Conservation (phyloP, 1,140 invertebrate genomes). For the Oryctes rhinoceros region DNA sequence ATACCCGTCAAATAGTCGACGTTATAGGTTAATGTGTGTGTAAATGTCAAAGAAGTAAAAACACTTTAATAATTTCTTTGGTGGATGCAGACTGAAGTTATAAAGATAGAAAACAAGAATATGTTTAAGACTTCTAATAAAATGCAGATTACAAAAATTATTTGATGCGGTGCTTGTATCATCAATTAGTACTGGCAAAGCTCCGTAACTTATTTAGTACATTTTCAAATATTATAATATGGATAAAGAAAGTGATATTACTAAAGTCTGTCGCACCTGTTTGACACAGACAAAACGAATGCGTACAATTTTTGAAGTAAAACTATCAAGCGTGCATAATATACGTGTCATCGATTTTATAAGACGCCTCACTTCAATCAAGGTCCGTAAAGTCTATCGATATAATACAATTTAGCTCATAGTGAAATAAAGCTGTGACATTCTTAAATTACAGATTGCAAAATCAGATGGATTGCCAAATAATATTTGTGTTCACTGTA, state of each 20-base stretch:
- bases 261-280: conserved; percentile 51
- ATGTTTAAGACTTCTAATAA: too few relatives aligned
- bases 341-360: conserved; percentile 49
- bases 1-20: too few relatives aligned
- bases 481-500: conserved; percentile 50
- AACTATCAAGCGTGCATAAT: conserved; percentile 43
- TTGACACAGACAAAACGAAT: conserved; percentile 45
- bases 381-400: conserved; percentile 45
- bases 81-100: too few relatives aligned
- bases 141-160: too few relatives aligned
- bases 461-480: conserved; percentile 50
- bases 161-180: too few relatives aligned
- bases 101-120: too few relatives aligned
- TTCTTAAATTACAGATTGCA: conserved; percentile 46
- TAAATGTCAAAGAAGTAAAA: too few relatives aligned
- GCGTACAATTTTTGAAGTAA: conserved; percentile 47
- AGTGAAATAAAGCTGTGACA: conserved; percentile 18
- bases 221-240: not conserved
- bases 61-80: too few relatives aligned
- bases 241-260: conserved; percentile 31
- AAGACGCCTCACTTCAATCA: conserved; percentile 49
- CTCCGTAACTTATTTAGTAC: too few relatives aligned
- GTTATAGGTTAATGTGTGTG: too few relatives aligned
- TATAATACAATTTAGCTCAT: not conserved
- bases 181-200: too few relatives aligned